Percentiles rank a stretch among this genome's conserved stretches.
Evolutionary conservation across 2,797 vertebrate genomes (phyloP).

Genomic region (Pipistrellus pygmaeus): DNA sequence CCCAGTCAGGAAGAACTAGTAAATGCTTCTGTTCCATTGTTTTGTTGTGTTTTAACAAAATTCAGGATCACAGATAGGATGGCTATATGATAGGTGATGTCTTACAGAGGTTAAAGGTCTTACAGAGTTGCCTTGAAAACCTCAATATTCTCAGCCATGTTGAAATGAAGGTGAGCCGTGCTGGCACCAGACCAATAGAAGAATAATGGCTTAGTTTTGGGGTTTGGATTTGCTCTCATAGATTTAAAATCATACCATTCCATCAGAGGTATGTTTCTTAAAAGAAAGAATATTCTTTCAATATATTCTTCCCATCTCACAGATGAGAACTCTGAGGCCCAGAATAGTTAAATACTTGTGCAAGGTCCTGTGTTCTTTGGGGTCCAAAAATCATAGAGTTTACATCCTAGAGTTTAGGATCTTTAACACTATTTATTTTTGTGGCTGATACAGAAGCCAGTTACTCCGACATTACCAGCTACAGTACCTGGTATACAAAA

Average conservation of each 20-base stretch:
- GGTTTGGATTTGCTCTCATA: neutral
- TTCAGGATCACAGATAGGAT: neutral
- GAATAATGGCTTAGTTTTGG: neutral
- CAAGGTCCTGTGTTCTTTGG: neutral
- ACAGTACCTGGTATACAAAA: neutral
- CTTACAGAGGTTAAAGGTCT: neutral
- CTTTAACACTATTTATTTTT: neutral
- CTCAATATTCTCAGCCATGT: neutral
- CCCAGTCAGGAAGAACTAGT: constrained; percentile 32
- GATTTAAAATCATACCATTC: constrained; percentile 31
- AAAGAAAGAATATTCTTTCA: constrained; percentile 39
- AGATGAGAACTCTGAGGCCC: neutral
- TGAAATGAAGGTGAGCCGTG: neutral
- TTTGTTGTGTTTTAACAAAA: constrained; percentile 44
- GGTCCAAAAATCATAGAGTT: neutral
- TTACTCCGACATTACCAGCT: neutral
- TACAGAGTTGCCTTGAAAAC: neutral
- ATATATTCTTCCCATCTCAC: neutral
- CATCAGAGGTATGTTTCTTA: constrained; percentile 47
- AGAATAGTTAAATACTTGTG: neutral
- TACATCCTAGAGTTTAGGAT: neutral
- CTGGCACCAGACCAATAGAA: neutral
- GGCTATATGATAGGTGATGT: neutral
- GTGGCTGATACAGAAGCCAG: neutral
- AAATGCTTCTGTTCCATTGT: constrained; percentile 28